These are phyloP conservation scores for Oxyruncus cristatus DNA, from an alignment of 2,113 vertebrate genomes.

Conservation along the genomic window DNA sequence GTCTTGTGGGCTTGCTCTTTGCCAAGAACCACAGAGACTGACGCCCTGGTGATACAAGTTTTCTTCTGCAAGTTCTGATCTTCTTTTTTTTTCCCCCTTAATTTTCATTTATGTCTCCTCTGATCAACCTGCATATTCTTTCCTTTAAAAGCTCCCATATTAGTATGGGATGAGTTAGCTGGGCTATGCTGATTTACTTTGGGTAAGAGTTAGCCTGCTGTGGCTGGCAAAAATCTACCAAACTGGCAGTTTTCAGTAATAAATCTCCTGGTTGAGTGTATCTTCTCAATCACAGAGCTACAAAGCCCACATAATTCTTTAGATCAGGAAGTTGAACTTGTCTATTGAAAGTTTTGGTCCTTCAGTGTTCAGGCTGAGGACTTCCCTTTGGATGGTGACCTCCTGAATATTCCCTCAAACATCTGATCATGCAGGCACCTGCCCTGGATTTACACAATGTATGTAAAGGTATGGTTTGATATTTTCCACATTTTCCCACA, in stretches of 20 bases:
- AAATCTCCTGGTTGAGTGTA: neutral
- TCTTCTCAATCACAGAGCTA: neutral
- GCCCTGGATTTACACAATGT: neutral
- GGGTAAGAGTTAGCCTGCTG: neutral
- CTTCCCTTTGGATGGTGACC: neutral
- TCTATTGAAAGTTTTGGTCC: neutral
- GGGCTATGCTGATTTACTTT: neutral
- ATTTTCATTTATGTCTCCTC: neutral
- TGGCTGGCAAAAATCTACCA: neutral
- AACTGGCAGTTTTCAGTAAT: neutral
- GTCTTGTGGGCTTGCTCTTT: neutral
- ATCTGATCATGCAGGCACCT: neutral
- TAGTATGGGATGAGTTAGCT: neutral
- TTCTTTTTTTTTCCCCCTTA: neutral
- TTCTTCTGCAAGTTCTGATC: neutral
- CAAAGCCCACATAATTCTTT: neutral
- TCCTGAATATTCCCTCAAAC: neutral
- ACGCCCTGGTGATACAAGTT: neutral
- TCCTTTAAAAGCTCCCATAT: neutral
- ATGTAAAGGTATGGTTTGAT: neutral
- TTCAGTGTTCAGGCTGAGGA: neutral
- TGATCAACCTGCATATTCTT: neutral
- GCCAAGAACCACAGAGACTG: neutral
- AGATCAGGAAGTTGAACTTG: neutral
- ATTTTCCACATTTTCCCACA: constrained; percentile 34